Conservation (phyloP, 2,888 invertebrate genomes). For the Lepidochitona cinerea region DNA sequence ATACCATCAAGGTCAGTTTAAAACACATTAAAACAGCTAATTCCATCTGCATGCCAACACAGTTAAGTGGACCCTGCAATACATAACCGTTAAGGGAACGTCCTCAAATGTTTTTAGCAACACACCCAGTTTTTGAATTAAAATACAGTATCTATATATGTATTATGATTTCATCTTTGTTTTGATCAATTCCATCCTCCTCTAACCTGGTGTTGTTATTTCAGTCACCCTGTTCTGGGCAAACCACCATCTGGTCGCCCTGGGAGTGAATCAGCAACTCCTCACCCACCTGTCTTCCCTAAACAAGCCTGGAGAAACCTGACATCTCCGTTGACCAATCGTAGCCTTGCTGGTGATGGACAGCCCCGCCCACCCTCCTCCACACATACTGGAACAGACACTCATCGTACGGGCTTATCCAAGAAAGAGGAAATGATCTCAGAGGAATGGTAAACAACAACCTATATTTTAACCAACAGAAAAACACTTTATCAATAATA, state of each 20-base stretch:
- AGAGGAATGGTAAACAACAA: slow-evolving; percentile 56
- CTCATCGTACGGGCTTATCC: slow-evolving; percentile 38
- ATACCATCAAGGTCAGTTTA: slow-evolving; percentile 52
- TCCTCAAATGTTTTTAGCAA: too few relatives aligned
- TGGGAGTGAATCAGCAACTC: slow-evolving; percentile 19
- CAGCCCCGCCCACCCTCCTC: slow-evolving; percentile 57
- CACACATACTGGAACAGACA: slow-evolving; percentile 44
- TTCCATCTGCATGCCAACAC: too few relatives aligned
- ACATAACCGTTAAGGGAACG: too few relatives aligned
- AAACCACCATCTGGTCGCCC: slow-evolving; percentile 19
- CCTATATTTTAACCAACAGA: too few relatives aligned
- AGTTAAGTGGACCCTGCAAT: too few relatives aligned
- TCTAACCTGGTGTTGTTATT: too few relatives aligned
- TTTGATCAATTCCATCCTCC: too few relatives aligned
- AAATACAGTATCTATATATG: too few relatives aligned
- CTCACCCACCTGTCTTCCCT: slow-evolving; percentile 44
- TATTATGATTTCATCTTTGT: too few relatives aligned
- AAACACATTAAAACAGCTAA: too few relatives aligned
- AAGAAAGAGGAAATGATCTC: slow-evolving; percentile 57
- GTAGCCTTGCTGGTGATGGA: slow-evolving; percentile 4
- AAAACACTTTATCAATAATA: too few relatives aligned
- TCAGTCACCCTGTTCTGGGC: slow-evolving; percentile 44
- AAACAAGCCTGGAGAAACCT: slow-evolving; percentile 53
- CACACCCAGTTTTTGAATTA: too few relatives aligned
- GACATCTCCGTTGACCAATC: slow-evolving; percentile 22